These are phyloP conservation scores for Nibea albiflora DNA, from an alignment of 2,113 vertebrate genomes.

Conservation along the genomic window DNA sequence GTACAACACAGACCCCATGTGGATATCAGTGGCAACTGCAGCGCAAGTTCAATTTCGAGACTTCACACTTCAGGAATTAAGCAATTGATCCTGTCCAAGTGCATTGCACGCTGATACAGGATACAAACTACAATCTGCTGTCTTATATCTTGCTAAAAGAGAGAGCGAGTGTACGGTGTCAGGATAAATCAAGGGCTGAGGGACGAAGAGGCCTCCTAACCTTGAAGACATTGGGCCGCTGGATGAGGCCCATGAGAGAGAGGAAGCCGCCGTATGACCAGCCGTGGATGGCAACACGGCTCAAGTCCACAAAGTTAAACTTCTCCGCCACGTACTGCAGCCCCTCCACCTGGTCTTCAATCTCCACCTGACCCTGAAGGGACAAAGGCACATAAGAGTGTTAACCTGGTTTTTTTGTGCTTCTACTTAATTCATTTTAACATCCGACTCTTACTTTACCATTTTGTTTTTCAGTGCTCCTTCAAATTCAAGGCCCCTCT, in stretches of 20 bases:
- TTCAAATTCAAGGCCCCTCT: slow-evolving; percentile 95
- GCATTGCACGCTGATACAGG: not conserved
- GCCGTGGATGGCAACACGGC: slow-evolving; percentile 95
- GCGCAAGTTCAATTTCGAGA: not conserved
- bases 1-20: slow-evolving; percentile 70
- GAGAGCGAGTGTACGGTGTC: not conserved
- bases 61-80: not conserved
- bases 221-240: slow-evolving; percentile 95
- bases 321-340: slow-evolving; percentile 95
- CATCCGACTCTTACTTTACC: slow-evolving; percentile 78
- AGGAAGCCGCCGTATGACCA: slow-evolving; percentile 98
- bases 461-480: slow-evolving; percentile 97
- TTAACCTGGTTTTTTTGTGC: not conserved
- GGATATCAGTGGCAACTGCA: slow-evolving; percentile 55
- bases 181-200: not conserved
- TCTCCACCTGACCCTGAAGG: slow-evolving; percentile 94
- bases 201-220: slow-evolving; percentile 71
- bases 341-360: slow-evolving; percentile 98
- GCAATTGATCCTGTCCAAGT: not conserved
- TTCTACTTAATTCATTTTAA: not conserved
- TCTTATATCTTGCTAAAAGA: not conserved
- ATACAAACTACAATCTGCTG: not conserved
- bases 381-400: not conserved
- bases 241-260: slow-evolving; percentile 97
- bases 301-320: slow-evolving; percentile 95